Base-by-base conservation (phyloP, 2,888 invertebrate species). In the Kryphioiulus occultus region DNA sequence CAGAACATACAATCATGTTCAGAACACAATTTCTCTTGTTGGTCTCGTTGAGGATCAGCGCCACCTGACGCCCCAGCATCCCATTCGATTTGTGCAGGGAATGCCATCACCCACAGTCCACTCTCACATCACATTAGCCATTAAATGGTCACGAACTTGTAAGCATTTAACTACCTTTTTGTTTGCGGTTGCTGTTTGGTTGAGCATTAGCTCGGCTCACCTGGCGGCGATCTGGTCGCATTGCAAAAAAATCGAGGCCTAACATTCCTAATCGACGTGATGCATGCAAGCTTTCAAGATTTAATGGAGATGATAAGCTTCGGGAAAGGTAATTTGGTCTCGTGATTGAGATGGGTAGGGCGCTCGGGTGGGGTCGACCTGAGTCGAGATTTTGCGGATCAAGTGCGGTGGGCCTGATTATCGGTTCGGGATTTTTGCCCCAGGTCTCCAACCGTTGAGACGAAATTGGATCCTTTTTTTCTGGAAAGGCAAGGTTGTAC, bases 121-220 rank as follows among this genome's bases (percentile, higher is more conserved):
- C 35, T 35, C 35, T 35, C 35, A n/a, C n/a, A n/a, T 35, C 35
- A 35, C n/a, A 53, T 53, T 53, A 53, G 53, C 53, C 53, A 53
- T 53, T 53, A 53, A 53, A 53, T 53, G 53, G 53, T 53, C 53
- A 53, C 53, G 53, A 53, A 53, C 53, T 53, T 53, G 53, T 53
- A 53, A 53, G 53, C 53, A 53, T 53, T 53, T 53, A 53, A 53
- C 53, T 53, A 53, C 53, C 53, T 53, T 53, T 53, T 53, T 53
- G 53, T 53, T 53, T 53, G 53, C 53, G 53, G 53, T 53, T 53
- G 53, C 53, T 53, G 53, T 19, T 53, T 19, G 17, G 53, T 53
- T 53, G 53, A 53, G 53, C 53, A 53, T 53, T 53, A 53, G 53
- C 53, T 53, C 53, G 53, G 53, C 1, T 5, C 53, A n/a, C 53